Evolutionary conservation across 2,888 invertebrate species (phyloP), one percentile per base, ranked within the genome.

Genomic region (Euzetes globulus): DNA sequence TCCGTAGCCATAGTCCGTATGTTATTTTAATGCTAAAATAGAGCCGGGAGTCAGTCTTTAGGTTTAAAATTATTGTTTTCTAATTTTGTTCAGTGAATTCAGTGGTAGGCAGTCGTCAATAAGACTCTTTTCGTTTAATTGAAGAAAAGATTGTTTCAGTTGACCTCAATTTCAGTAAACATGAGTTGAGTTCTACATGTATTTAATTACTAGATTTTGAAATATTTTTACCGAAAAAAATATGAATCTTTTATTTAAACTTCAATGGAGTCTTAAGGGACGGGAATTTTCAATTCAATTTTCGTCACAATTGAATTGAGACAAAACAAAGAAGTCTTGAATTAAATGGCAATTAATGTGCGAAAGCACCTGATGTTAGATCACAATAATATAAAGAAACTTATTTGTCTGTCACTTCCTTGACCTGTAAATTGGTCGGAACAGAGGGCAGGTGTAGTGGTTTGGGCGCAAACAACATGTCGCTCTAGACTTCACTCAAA

Each of bases 381-480:
- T 22, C 19, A 52, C 5, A 52, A 52, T 15, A 58, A 27, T 5
- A 19, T 27, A 58, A 58, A 5, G 15, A 19, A 58, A 58, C 17
- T 4, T 27, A 58, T 27, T 1, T 52, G 15, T 25, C 25, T 25
- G 17, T 25, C 17, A 63, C 63, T 33, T 63, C 63, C 63, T 63
- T 63, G 63, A 63, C 63, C 63, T 63, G 63, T 19, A 33, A 63
- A 63, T 60, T 27, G 63, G 11, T 63, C 15, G 27, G n/a, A 29
- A 29, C 27, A 37, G n/a, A 29, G 33, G 33, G 63, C 63, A 63
- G 63, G 63, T 63, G 63, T 63, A 63, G 63, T 63, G 19, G 15
- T 11, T 15, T 63, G 13, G 63, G 27, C 63, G 63, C 63, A 63
- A 63, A 63, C 63, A 63, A 63, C 63, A 63, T 63, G 63, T 63